phyloP scores from a whole-genome alignment of 2,113 vertebrate species.

The Anarhynchus alexandrinus region DNA sequence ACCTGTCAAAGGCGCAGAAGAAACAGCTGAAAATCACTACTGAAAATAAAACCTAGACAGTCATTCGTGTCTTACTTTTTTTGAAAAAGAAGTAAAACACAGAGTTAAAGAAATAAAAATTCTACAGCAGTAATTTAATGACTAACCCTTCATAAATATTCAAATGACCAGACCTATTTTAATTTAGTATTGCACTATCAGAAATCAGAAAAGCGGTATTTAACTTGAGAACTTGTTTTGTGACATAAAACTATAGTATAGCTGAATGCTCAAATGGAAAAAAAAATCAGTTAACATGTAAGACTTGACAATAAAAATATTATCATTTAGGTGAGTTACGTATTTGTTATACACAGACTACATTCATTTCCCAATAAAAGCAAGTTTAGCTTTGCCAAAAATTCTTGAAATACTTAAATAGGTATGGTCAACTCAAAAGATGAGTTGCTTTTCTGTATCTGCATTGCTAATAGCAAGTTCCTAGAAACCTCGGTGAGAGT shows the following conservation, averaged over 20 bases:
- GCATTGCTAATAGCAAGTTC: neutral
- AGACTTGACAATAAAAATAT: neutral
- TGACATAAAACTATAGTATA: neutral
- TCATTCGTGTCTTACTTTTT: neutral
- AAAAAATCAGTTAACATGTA: neutral
- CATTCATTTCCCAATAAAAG: neutral
- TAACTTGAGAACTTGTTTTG: neutral
- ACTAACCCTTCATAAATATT: neutral
- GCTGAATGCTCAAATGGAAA: neutral
- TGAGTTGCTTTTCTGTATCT: neutral
- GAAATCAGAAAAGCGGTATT: neutral
- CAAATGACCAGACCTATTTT: neutral
- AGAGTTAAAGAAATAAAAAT: neutral
- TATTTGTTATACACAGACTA: neutral
- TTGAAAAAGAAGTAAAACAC: neutral
- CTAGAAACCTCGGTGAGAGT: neutral
- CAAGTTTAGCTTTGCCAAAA: neutral
- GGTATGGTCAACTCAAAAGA: neutral
- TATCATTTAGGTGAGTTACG: neutral
- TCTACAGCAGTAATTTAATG: neutral
- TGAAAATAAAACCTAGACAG: neutral
- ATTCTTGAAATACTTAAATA: neutral
- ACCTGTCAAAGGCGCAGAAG: slow-evolving; percentile 77
- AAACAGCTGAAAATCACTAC: slow-evolving; percentile 5
- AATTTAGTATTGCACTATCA: neutral